Evolutionary conservation across 2,888 invertebrate genomes (phyloP), one percentile per base, ranked within the genome.

Genomic region (Sialis lutaria): DNA sequence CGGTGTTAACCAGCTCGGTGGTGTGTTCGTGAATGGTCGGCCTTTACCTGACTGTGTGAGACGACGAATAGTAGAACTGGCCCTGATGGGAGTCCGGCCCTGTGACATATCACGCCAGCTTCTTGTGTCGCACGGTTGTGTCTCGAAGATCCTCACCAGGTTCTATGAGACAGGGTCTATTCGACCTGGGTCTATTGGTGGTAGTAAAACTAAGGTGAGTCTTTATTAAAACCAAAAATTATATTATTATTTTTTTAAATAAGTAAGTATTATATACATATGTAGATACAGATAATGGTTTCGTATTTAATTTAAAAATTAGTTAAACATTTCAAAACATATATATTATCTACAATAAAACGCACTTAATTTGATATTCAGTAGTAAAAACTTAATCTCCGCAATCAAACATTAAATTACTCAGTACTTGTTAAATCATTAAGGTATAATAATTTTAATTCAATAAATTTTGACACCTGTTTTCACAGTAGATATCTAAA

Each of bases 151-250:
- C 54, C 73, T 96, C 49, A 93, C 95, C 9, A 73, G 95, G 55
- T 96, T 91, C 69, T 93, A 95, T 68, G 95, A 95, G 70, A 96
- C 95, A 1, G 95, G 95, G 4, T 92, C 91, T 50, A 95, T 95
- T 51, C 74, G 91, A 54, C 95, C 95, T 0, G 95, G 95, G 1
- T 89, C 91, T 42, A 92, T 92, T 54, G 92, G 93, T 22, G 92
- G 93, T 47, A 89, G 88, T 60, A 93, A 92, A 67, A 90, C 91
- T 35, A 93, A 92, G 83, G 92, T 92, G 65, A 67, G 60, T 56
- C 33, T 34, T 39, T 9, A 30, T 12, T 30, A 7, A 42, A 41
- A 8, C 6, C 10, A 40, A 40, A 12, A 35, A 9, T 9, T 35
- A 9, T 35, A 3, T 35, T 35, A 35, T n/a, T 35, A n/a, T n/a